Evolutionary conservation across 2,888 invertebrate species (phyloP), one percentile per base, ranked within the genome.

Genomic region (Stenoptilia bipunctidactyla): DNA sequence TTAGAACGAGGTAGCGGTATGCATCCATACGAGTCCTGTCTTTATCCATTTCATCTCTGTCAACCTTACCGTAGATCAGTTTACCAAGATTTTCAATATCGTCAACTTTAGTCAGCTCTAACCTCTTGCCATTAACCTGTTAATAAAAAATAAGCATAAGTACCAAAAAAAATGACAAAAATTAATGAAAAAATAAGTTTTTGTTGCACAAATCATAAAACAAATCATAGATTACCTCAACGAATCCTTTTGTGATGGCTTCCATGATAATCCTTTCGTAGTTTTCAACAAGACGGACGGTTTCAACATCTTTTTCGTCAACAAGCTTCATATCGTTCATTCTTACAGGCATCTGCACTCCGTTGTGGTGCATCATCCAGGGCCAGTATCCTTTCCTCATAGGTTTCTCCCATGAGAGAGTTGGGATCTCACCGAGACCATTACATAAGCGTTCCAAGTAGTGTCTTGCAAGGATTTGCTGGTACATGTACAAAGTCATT

Each of bases 391-490:
- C 87, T 39, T 63, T 65, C 42, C 56, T 68, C 42, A 86, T 65
- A 2, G 75, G 66, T 33, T 64, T 71, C 49, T 75, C 44, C 70
- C 72, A 86, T 15, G 82, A 71, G 15, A 87, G 64, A n/a, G 80
- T 68, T 30, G 58, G 59, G 34, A 86, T 69, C 6, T 56, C 58
- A 27, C 82, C 85, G 27, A 87, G 51, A 27, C 75, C 82, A 42
- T 86, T 84, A 2, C 85, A 79, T 1, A 86, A 54, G 47, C 87
- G 82, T 45, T 87, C 86, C 40, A 87, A 49, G 51, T 85, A 77
- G 58, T 86, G 86, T 45, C 88, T 85, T 37, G 90, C 90, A 41
- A 90, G 63, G 8, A 90, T 75, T 61, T 90, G 89, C 57, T 90
- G 90, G 65, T 88, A 88, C 54, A 85, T 82, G 64, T 85, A 88